A percentile compares a stretch with the other conserved stretches of the same genome.
phyloP scores from a whole-genome alignment of 2,888 invertebrate species.

The Lepidonotus clava region DNA sequence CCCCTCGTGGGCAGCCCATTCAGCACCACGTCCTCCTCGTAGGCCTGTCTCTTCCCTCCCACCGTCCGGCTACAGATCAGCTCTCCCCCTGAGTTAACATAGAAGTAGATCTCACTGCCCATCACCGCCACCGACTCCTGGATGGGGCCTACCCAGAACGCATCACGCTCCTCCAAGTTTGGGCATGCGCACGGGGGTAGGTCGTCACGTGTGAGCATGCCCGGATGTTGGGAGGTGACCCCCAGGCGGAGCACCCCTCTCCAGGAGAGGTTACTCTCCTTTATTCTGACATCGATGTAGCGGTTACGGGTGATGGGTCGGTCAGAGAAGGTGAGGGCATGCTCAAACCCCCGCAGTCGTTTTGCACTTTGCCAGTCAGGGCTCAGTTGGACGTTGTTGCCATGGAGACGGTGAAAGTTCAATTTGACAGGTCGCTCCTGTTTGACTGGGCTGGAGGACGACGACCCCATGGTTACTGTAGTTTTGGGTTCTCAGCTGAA shows the following conservation, averaged over 20 bases:
- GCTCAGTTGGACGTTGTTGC: background rate
- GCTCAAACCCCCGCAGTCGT: background rate
- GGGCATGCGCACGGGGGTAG: background rate
- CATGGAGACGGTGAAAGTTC: background rate
- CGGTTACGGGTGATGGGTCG: background rate
- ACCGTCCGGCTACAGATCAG: background rate
- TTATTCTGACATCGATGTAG: background rate
- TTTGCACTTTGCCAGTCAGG: background rate
- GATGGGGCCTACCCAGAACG: background rate
- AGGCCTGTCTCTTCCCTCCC: background rate
- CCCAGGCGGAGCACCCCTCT: background rate
- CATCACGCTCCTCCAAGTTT: background rate
- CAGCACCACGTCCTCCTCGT: background rate
- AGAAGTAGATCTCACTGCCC: background rate
- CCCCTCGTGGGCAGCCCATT: background rate
- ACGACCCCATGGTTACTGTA: conserved; percentile 11
- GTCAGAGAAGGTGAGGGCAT: background rate
- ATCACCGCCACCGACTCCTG: background rate
- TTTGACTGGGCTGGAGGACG: background rate
- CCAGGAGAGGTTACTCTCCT: background rate
- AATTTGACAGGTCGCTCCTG: background rate
- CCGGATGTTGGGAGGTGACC: background rate
- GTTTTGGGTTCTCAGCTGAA: too few species aligned
- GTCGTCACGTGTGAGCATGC: background rate
- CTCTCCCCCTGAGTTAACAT: background rate